Evolutionary conservation across 1,140 invertebrate species (phyloP).

Genomic region (Achroia grisella): DNA sequence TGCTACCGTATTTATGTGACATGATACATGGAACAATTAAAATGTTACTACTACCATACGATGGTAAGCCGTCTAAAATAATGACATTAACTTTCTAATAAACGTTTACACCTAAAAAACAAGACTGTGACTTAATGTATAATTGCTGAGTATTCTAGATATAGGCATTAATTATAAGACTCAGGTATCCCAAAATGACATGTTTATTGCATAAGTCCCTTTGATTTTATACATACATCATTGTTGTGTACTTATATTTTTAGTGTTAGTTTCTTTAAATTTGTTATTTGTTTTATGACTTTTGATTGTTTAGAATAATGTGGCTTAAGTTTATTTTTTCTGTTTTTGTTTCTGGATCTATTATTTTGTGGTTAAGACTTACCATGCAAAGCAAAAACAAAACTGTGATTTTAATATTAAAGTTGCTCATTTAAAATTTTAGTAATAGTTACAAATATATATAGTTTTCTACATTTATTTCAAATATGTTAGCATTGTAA

Average conservation of each 20-base stretch:
- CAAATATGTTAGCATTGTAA: too few species aligned
- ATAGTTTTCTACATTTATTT: too few species aligned
- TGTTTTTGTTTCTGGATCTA: conserved; percentile 8
- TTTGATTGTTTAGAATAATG: conserved; percentile 15
- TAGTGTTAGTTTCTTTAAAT: not conserved
- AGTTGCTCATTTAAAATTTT: conserved; percentile 64
- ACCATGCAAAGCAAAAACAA: conserved; percentile 7
- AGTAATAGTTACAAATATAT: conserved; percentile 33
- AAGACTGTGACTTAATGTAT: conserved; percentile 40
- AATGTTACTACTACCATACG: not conserved
- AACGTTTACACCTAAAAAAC: conserved; percentile 5
- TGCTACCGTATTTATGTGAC: conserved; percentile 11
- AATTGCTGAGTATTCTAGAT: conserved; percentile 43
- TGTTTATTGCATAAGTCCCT: conserved; percentile 23
- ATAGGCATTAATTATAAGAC: conserved; percentile 18
- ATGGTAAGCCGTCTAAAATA: not conserved
- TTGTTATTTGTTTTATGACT: conserved; percentile 16
- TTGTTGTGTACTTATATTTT: conserved; percentile 50
- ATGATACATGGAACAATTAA: conserved; percentile 6
- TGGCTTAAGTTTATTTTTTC: conserved; percentile 10
- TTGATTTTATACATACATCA: conserved; percentile 29
- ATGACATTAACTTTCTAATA: not conserved
- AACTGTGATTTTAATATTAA: conserved; percentile 56
- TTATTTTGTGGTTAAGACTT: not conserved
- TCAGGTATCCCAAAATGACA: not conserved